Base-by-base conservation (phyloP, 1,140 invertebrate genomes). In the Scaptomyza montana region DNA sequence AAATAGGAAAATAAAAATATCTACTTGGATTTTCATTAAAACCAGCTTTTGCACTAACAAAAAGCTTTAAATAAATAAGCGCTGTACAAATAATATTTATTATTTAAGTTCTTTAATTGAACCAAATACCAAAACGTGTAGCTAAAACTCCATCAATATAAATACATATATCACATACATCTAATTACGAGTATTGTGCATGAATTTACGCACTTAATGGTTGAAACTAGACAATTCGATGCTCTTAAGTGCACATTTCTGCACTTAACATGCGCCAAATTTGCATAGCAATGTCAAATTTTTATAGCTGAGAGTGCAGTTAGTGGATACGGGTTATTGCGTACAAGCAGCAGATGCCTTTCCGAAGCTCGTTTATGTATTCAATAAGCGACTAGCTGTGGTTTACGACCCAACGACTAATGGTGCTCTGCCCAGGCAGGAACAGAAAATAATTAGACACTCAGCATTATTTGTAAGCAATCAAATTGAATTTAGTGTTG, bases 401-500 rank as follows among this genome's bases (percentile, higher is more conserved):
- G 45, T 69, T 69, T 69, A 36, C 19, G 47, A 16, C 47, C 57
- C 45, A 68, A 61, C 65, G 57, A 51, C 60, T 68, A 60, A 68
- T 46, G 45, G 30, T 53, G 36, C 62, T 46, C 13, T 36, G 21
- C 25, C 10, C 2, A 16, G n/a, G 25, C 12, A 8, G 69, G 49
- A 54, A 68, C 80, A 74, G 61, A 87, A 89, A 89, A 87, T 89
- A 87, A 89, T 87, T 87, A 87, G 84, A 87, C 84, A 76, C 76
- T 89, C 78, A 71, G 84, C 84, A 79, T 82, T 89, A 87, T 87
- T 87, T 87, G 82, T 87, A 62, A 84, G 62, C 84, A 84, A 87
- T 87, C 84, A 87, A 87, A 87, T 89, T 87, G 86, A 87, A 87
- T 87, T 87, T 89, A 87, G 71, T 89, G 76, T 80, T 63, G 63